phyloP scores from a whole-genome alignment of 2,888 invertebrate genomes.

The Sinopyrophorus schimmeli region DNA sequence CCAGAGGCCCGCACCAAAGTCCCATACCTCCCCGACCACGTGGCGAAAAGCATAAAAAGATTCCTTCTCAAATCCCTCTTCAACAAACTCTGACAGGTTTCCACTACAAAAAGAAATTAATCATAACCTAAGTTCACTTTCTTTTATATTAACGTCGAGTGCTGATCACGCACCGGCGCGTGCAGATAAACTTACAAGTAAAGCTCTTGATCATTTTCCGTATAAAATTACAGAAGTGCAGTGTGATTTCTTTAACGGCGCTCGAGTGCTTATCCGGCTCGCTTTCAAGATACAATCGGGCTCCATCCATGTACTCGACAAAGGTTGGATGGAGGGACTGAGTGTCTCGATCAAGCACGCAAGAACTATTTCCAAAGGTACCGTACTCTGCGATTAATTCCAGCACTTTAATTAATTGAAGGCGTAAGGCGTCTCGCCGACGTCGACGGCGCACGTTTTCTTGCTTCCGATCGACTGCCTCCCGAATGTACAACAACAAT shows the following conservation, averaged over 20 bases:
- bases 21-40: conserved; percentile 91
- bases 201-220: conserved; percentile 93
- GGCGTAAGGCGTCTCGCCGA: conserved; percentile 86
- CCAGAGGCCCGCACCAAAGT: conserved; percentile 60
- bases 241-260: conserved; percentile 84
- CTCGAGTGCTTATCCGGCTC: conserved; percentile 93
- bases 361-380: conserved; percentile 83
- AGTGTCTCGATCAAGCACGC: conserved; percentile 80
- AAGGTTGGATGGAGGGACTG: conserved; percentile 84
- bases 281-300: conserved; percentile 84
- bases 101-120: conserved; percentile 65
- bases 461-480: conserved; percentile 96
- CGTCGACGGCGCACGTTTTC: conserved; percentile 92
- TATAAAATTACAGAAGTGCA: conserved; percentile 93
- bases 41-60: conserved; percentile 88
- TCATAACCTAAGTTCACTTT: too few relatives aligned
- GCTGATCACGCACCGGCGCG: too few relatives aligned
- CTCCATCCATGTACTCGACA: conserved; percentile 94
- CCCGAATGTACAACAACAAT: conserved; percentile 85
- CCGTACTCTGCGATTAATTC: conserved; percentile 91
- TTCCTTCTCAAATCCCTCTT: conserved; percentile 85
- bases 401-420: conserved; percentile 89
- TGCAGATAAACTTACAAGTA: conserved; percentile 70
- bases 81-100: conserved; percentile 80
- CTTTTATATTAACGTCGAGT: too few relatives aligned